phyloP scores from a whole-genome alignment of 2,888 invertebrate genomes.

The Acronicta leporina region DNA sequence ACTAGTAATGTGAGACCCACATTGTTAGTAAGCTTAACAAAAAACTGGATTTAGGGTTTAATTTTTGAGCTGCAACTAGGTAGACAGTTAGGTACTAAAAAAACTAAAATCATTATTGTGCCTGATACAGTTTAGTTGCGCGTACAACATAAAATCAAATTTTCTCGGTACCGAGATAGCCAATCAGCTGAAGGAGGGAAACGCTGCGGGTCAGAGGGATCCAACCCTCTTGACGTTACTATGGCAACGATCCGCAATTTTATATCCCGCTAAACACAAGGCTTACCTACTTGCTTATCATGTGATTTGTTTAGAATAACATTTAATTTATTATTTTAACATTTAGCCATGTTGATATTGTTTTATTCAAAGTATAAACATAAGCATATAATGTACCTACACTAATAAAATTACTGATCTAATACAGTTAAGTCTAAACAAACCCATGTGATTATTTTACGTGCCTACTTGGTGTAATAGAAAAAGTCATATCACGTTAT shows the following conservation, averaged over 20 bases:
- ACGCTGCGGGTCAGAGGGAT: constrained; percentile 66
- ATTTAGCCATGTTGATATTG: not conserved
- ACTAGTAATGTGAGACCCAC: too few relatives aligned
- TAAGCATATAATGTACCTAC: too few relatives aligned
- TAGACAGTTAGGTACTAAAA: too few relatives aligned
- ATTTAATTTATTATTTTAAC: not conserved
- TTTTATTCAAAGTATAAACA: too few relatives aligned
- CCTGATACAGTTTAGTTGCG: constrained; percentile 21
- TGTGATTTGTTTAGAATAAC: constrained; percentile 51
- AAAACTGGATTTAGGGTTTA: too few relatives aligned
- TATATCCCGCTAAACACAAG: constrained; percentile 71
- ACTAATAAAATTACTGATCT: too few relatives aligned
- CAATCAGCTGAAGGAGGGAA: constrained; percentile 72
- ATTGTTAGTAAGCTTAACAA: too few relatives aligned
- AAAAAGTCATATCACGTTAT: not conserved
- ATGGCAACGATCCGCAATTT: constrained; percentile 79
- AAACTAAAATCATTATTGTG: too few relatives aligned
- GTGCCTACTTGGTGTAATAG: too few relatives aligned
- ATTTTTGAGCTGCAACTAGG: too few relatives aligned
- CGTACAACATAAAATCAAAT: constrained; percentile 61
- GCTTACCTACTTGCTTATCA: constrained; percentile 61
- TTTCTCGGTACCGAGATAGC: constrained; percentile 66
- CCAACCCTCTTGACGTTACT: constrained; percentile 81
- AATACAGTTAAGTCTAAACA: too few relatives aligned
- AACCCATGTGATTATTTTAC: too few relatives aligned